Evolutionary conservation across 2,797 vertebrate species (phyloP).

Genomic region (Enteromius anoplus): DNA sequence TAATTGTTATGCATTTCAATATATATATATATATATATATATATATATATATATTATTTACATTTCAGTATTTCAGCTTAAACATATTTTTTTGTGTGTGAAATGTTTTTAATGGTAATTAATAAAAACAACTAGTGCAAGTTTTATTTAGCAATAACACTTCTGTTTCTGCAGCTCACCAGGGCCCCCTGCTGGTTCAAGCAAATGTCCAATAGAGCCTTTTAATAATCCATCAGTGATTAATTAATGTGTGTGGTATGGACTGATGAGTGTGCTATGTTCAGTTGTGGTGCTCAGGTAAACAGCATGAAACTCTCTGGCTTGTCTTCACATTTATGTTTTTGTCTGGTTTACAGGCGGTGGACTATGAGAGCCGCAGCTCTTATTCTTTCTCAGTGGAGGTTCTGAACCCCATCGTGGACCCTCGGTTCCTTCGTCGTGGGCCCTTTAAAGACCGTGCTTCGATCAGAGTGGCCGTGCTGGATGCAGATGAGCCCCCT

Average conservation of each 20-base stretch:
- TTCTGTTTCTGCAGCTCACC: background rate
- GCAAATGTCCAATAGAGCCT: background rate
- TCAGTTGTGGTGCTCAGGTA: background rate
- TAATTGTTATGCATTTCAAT: background rate
- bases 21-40: too few relatives aligned
- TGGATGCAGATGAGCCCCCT: slow-evolving; percentile 89
- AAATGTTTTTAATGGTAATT: background rate
- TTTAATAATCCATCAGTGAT: background rate
- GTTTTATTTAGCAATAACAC: background rate
- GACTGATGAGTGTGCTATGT: background rate
- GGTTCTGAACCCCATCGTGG: slow-evolving; percentile 88
- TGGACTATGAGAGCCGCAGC: slow-evolving; percentile 87
- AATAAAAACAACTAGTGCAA: background rate
- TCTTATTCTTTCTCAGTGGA: slow-evolving; percentile 90
- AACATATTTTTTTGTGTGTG: background rate
- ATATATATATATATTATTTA: background rate
- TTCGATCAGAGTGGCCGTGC: slow-evolving; percentile 81
- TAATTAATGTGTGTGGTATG: background rate
- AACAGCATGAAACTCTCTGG: background rate
- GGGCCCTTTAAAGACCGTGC: slow-evolving; percentile 91
- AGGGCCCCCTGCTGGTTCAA: background rate
- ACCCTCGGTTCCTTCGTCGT: slow-evolving; percentile 86
- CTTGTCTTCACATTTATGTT: background rate
- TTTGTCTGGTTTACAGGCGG: slow-evolving; percentile 64
- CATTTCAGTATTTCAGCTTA: background rate